These are phyloP conservation scores for Gulo gulo DNA, from an alignment of 2,113 vertebrate genomes.

Conservation along the genomic window DNA sequence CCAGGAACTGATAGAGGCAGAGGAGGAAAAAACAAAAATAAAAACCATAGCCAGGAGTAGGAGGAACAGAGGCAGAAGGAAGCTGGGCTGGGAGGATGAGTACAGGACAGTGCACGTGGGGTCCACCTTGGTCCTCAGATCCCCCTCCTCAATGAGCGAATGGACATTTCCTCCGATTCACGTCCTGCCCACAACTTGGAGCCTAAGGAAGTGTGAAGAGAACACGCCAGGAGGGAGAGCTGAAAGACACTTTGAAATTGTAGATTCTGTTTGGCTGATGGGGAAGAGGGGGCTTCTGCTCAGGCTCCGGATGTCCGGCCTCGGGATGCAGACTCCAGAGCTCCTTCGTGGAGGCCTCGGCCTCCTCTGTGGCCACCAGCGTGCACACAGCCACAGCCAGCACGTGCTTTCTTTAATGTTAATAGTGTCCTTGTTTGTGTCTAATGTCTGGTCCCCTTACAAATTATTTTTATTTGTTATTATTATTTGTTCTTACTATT, in stretches of 20 bases:
- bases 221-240: neutral
- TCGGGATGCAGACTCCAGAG: neutral
- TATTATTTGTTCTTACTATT: slow-evolving; percentile 41
- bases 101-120: neutral
- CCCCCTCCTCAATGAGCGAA: neutral
- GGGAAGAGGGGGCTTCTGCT: neutral
- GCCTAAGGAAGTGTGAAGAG: neutral
- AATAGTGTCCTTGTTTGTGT: neutral
- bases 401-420: neutral
- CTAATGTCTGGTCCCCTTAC: neutral
- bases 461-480: slow-evolving; percentile 43
- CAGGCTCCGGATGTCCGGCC: neutral
- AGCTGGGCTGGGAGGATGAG: neutral
- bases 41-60: neutral
- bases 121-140: neutral
- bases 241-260: neutral
- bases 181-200: neutral
- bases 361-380: neutral
- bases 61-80: neutral
- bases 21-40: neutral
- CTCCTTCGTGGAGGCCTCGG: neutral
- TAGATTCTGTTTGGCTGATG: neutral
- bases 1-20: neutral
- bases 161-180: neutral
- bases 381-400: no score